Base-by-base conservation (phyloP, 2,888 invertebrate genomes). In the Diploptera punctata region DNA sequence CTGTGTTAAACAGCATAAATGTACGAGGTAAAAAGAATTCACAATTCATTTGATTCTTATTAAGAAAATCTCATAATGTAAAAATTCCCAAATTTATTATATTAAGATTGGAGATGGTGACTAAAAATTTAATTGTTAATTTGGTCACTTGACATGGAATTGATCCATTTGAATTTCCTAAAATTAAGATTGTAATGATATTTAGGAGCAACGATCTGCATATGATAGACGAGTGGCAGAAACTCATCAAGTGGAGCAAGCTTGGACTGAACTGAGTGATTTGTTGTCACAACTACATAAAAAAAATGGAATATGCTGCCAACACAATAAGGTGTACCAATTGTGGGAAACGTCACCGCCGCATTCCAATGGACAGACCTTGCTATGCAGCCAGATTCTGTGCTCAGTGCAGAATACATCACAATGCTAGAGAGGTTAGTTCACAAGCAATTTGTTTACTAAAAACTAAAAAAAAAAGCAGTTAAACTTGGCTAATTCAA, bases 251-350 rank as follows among this genome's bases (percentile, higher is more conserved):
- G 93, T 92, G 73, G 94, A 94, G 83, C 93, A 93, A 78, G 94
- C 94, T 68, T 94, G 94, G 92, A 91, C 92, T 77, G 96, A 95
- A 84, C 87, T 97, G 78, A 93, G 93, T 78, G 93, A 93, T 81
- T 86, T 97, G 77, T 84, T 97, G 73, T 92, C 93, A 18, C 95
- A 96, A 82, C 86, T 97, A 70, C 95, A 96, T 82, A 93, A 94
- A 81, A n/a, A 97, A 97, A 85, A 94, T 97, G 87, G 95, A 96
- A 82, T 94, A 95, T 84, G 96, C 96, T 43, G 94, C 95, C 74
- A 96, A 95, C 83, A 95, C 96, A 76, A 97, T 98, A 83, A 90
- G 95, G 80, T 98, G 98, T 86, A 97, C 96, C 81, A 94, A 96
- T 83, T 98, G 98, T 85, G 93, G 94, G 3, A 89, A 93, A 24